Evolutionary conservation across 2,797 vertebrate genomes (phyloP), one percentile per base, ranked within the genome.

Genomic region (Tokudaia muenninki): DNA sequence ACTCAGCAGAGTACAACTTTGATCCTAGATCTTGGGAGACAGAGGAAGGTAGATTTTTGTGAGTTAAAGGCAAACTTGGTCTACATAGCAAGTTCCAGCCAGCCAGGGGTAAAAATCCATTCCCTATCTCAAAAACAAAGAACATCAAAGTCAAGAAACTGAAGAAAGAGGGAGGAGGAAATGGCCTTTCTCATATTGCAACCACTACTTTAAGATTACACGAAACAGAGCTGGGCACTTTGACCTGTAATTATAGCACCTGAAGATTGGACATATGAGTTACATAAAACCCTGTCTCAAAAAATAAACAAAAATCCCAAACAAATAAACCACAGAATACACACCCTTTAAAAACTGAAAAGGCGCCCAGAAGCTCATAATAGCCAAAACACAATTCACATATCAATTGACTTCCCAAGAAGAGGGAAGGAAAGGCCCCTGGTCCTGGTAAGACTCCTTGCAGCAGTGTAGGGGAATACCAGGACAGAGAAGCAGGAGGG

Each of bases 291-390:
- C n/a, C n/a, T 83, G n/a, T 61, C 13, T 83, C 57, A 83, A 82
- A 59, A 80, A 81, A 81, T 22, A 81, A 81, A 59, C 34, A 61
- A 6, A 61, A 75, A 12, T 13, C 37, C 74, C 74, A 75, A 44
- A 75, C 16, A 34, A 79, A 21, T 11, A 44, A 12, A 44, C 37
- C 67, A 97, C 21, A 96, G 72, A 91, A 96, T 82, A 94, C 6
- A 96, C 14, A 89, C 13, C 19, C 80, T 44, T 67, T 79, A 57
- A 55, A 92, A 26, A 44, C 84, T 88, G 29, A 81, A 95, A 74
- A 74, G 14, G 4, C 47, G 75, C 41, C 41, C 41, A 41, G 41
- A 41, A 41, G 41, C 41, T 41, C 41, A 3, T 41, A 41, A 41
- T 41, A 41, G 2, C 41, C 41, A 41, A 41, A 41, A 41, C 41